These are phyloP conservation scores for Thalassoma bifasciatum DNA, from an alignment of 2,113 vertebrate genomes.

Conservation along the genomic window DNA sequence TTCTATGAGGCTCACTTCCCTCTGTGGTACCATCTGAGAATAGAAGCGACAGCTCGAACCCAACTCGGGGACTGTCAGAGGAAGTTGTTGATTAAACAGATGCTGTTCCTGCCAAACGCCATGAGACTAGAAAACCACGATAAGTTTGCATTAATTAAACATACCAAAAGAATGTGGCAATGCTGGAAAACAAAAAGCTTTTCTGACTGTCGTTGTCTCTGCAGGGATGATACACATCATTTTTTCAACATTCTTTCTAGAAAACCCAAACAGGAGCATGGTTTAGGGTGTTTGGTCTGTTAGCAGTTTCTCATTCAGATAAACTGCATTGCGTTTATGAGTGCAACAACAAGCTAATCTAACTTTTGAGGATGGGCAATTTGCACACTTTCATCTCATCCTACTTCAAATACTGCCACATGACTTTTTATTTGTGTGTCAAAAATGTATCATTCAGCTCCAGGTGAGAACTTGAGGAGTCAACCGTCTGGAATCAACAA, in stretches of 20 bases:
- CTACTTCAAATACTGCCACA: too few species aligned
- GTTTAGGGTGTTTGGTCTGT: neutral
- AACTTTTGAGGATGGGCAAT: too few species aligned
- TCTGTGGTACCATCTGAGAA: constrained; percentile 67
- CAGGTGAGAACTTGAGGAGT: too few species aligned
- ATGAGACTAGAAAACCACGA: constrained; percentile 64
- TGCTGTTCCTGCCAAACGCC: constrained; percentile 52
- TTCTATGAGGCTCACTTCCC: constrained; percentile 71
- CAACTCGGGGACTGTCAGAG: constrained; percentile 73
- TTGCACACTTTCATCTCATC: too few species aligned
- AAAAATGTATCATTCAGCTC: too few species aligned
- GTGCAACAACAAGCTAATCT: too few species aligned
- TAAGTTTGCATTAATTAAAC: constrained; percentile 76
- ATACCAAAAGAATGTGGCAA: constrained; percentile 61
- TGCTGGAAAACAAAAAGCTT: constrained; percentile 56
- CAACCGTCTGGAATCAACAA: too few species aligned
- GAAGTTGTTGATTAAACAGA: constrained; percentile 82
- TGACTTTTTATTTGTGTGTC: too few species aligned
- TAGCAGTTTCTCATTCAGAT: too few species aligned
- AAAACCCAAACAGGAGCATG: neutral
- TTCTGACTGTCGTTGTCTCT: constrained; percentile 34
- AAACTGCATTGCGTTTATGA: too few species aligned
- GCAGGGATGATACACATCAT: neutral
- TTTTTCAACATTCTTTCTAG: neutral
- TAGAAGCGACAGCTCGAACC: constrained; percentile 64